Conservation (phyloP, 2,888 invertebrate genomes). For the Erannis defoliaria region DNA sequence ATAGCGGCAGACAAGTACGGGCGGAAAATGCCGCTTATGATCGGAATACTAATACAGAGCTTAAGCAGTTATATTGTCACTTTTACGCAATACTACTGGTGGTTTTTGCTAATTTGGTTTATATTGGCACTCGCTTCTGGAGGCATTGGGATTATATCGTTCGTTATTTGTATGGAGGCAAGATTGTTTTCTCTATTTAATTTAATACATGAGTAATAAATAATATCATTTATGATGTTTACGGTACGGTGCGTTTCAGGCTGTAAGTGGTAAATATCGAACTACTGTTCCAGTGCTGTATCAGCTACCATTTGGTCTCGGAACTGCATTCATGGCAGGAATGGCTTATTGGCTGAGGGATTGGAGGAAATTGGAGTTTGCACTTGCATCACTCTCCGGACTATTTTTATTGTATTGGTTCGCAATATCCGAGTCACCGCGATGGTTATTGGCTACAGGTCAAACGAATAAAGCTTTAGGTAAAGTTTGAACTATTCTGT, state of each 20-base stretch:
- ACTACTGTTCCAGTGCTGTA: conserved; percentile 87
- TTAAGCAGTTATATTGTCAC: conserved; percentile 83
- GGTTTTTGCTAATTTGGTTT: conserved; percentile 85
- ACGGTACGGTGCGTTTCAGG: conserved; percentile 55
- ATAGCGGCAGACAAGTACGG: conserved; percentile 88
- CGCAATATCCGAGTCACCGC: conserved; percentile 87
- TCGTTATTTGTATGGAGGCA: conserved; percentile 89
- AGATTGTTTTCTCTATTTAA: conserved; percentile 28
- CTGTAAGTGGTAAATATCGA: conserved; percentile 88
- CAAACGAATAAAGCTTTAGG: conserved; percentile 79
- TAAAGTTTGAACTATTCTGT: conserved; percentile 41
- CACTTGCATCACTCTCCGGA: conserved; percentile 82
- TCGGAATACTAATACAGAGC: conserved; percentile 85
- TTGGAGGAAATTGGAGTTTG: conserved; percentile 87
- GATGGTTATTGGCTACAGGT: conserved; percentile 87
- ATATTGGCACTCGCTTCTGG: conserved; percentile 87
- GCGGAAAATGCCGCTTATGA: conserved; percentile 85
- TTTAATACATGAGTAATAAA: not conserved
- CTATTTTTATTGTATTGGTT: conserved; percentile 79
- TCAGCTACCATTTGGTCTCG: conserved; percentile 88
- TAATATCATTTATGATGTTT: not conserved
- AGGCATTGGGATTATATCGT: conserved; percentile 88
- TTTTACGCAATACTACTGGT: conserved; percentile 81
- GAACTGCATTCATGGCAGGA: conserved; percentile 85
- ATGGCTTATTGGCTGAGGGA: conserved; percentile 87